These are phyloP conservation scores for Patella pellucida DNA, from an alignment of 2,888 invertebrate genomes.

Conservation along the genomic window DNA sequence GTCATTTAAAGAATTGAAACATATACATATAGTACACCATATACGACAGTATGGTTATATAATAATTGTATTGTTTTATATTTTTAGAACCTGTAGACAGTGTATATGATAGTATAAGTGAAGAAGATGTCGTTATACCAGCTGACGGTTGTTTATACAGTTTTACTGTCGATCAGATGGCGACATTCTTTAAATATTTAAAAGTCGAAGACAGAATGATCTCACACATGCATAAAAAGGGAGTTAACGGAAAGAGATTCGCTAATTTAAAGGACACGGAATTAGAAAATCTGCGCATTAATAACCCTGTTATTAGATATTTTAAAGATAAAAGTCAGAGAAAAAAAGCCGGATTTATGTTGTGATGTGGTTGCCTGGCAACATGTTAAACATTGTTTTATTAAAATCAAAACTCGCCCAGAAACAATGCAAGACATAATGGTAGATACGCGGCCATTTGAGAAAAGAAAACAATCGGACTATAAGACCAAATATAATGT, in stretches of 20 bases:
- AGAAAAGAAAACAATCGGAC: no score
- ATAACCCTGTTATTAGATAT: conserved; percentile 58
- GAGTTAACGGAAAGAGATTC: conserved; percentile 65
- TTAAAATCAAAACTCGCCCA: no score
- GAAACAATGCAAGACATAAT: no score
- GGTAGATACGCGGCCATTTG: no score
- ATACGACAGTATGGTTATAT: no score
- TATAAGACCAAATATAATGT: no score
- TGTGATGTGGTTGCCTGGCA: conserved; percentile 33
- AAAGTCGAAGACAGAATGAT: conserved; percentile 57
- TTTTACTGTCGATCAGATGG: conserved; percentile 61
- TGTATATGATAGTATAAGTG: conserved; percentile 41
- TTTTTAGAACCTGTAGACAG: conserved; percentile 45
- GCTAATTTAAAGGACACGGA: conserved; percentile 61
- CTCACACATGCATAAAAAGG: conserved; percentile 51
- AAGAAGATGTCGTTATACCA: conserved; percentile 60
- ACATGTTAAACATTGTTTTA: neutral
- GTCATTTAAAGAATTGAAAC: no score
- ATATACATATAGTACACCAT: no score
- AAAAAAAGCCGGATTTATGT: conserved; percentile 45
- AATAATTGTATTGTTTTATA: no score
- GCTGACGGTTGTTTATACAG: conserved; percentile 61
- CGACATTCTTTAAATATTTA: conserved; percentile 60
- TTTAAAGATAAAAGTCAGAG: conserved; percentile 54
- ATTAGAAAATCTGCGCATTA: conserved; percentile 56